Evolutionary conservation across 2,888 invertebrate genomes (phyloP).

Genomic region (Julus scanicus): DNA sequence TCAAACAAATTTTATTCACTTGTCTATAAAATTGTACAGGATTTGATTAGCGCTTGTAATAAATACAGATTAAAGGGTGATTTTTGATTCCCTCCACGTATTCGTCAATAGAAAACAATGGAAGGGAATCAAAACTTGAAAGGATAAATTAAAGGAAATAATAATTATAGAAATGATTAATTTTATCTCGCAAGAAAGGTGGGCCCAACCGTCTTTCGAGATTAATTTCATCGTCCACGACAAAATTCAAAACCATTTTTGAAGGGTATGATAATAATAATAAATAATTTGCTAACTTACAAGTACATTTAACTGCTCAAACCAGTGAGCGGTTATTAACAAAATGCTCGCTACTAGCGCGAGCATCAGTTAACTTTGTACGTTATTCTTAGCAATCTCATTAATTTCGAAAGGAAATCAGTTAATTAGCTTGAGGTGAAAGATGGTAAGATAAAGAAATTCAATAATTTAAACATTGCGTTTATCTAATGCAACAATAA

Average conservation of each 20-base stretch:
- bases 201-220: constrained; percentile 53
- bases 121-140: background rate
- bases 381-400: background rate
- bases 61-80: constrained; percentile 44
- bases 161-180: constrained; percentile 50
- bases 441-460: background rate
- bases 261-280: background rate
- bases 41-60: constrained; percentile 49
- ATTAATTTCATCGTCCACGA: constrained; percentile 48
- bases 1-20: constrained; percentile 51
- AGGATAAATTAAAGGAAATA: constrained; percentile 37
- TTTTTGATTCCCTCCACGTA: background rate
- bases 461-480: constrained; percentile 28
- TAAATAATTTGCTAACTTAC: background rate
- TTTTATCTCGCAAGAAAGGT: constrained; percentile 34
- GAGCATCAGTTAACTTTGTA: constrained; percentile 2
- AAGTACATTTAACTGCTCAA: constrained; percentile 46
- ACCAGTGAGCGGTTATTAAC: constrained; percentile 20
- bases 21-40: constrained; percentile 50
- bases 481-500: constrained; percentile 9
- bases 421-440: constrained; percentile 14
- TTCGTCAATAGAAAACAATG: background rate
- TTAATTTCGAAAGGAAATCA: background rate
- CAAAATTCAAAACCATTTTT: constrained; percentile 39
- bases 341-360: background rate